Base-by-base conservation (phyloP, 2,113 vertebrate species). In the Scartelaos histophorus region DNA sequence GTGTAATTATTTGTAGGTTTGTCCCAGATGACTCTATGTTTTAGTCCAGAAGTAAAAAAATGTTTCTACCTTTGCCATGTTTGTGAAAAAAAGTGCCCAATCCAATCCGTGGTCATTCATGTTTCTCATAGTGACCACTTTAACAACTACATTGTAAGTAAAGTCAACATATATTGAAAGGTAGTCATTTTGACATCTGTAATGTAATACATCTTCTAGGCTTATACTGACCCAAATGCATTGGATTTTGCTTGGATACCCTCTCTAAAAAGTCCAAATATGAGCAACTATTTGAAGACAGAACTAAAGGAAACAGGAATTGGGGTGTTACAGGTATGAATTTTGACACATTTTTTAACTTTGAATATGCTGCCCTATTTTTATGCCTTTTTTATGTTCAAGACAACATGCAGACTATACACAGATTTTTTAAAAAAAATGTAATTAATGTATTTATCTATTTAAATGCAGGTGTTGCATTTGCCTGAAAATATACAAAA, bases 1-100 rank as follows among this genome's bases (percentile, higher is more conserved):
- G 24, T 61, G 15, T 68, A 2, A 56, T 7, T 78, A 66, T 66
- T 82, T 72, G 15, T 74, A 91, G 90, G 88, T 9, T 22, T 90
- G 74, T 82, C 76, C 43, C n/a, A 79, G 25, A 19, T 90, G 62
- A 87, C 82, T 0, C 0, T 88, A 13, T 90, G 87, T 70, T 79
- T 78, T n/a, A 75, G 56, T 58, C 0, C 2, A 21, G 7, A 17
- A 0, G 0, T 2, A 2, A 0, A 0, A 0, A 0, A 0, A 0
- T 3, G 0, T 13, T 87, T 88, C 57, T 92, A 90, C 74, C 69
- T 92, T 46, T 92, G 90, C 73, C 90, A 90, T 15, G n/a, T 46
- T 43, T 92, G 90, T 76, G 72, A 76, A 53, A 43, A 78, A 19
- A 79, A n/a, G 3, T 38, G 25, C 68, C 1, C 1, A 3, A 0